Evolutionary conservation across 1,140 invertebrate species (phyloP), one percentile per base, ranked within the genome.

Genomic region (Bombus sylvicola): DNA sequence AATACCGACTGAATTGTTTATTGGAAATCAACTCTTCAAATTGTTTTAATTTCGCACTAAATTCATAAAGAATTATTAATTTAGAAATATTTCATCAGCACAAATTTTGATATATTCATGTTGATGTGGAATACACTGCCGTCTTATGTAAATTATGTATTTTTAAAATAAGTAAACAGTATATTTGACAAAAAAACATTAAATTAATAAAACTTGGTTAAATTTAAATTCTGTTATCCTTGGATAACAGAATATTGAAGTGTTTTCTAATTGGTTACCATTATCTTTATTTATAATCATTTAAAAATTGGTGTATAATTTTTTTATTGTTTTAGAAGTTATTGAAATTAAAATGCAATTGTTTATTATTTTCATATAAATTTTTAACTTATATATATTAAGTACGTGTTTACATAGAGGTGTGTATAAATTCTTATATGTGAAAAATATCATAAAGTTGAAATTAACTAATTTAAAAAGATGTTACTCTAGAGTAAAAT

Each of bases 1-100:
- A 85, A 90, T 79, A 88, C 53, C 53, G 79, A 86, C 72, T 83
- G 88, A 88, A 85, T 79, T 47, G 71, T 78, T 88, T 87, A 83
- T 62, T 83, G 80, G n/a, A 80, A 77, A 71, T 88, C 78, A 88
- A 71, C 77, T 85, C 34, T 41, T 62, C 13, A 75, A 78, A 62
- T 73, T n/a, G 74, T 18, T 25, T 82, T 81, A 34, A 81, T 89
- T 69, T 78, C n/a, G 2, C 47, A 57, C 18, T 37, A 47, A 78
- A 83, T 78, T 77, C 62, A 22, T 57, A 22, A 57, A 57, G 1
- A 5, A 28, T 83, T 68, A 53, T 28, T 76, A 76, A 68, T 41
- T 77, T 83, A 76, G 31, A 68, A 68, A 43, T 57, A 37, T n/a
- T 57, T 76, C 12, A 57, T 25, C 28, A 41, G n/a, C n/a, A 81